Percentiles rank a stretch among this genome's conserved stretches.
Conservation (phyloP, 2,888 invertebrate genomes). For the Nymphalis c-album region DNA sequence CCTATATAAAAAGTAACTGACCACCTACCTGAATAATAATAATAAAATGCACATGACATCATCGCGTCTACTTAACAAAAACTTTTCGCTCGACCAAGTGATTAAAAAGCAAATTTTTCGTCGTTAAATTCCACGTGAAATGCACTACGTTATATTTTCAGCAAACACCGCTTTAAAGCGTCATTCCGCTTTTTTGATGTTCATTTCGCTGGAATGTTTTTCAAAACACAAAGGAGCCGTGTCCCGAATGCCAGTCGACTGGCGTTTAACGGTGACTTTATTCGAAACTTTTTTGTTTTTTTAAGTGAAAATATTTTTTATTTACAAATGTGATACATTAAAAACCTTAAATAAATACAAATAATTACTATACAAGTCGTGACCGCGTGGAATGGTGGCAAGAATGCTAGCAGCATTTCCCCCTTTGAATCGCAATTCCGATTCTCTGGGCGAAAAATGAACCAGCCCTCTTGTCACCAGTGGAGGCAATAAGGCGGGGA, state of each 20-base stretch:
- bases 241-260: not conserved
- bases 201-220: constrained; percentile 33
- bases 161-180: constrained; percentile 1
- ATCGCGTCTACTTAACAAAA: not conserved
- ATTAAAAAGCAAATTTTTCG: constrained; percentile 9
- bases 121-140: constrained; percentile 9
- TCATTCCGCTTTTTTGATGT: constrained; percentile 23
- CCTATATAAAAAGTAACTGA: not conserved
- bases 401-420: too few relatives aligned
- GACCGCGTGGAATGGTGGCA: too few relatives aligned
- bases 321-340: too few relatives aligned
- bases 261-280: not conserved
- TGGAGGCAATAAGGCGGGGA: too few relatives aligned
- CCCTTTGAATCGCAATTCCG: too few relatives aligned
- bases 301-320: too few relatives aligned
- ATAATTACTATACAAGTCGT: too few relatives aligned
- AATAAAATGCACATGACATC: not conserved
- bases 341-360: too few relatives aligned
- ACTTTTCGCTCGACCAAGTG: constrained; percentile 5
- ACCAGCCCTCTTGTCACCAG: too few relatives aligned
- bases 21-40: not conserved
- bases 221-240: constrained; percentile 6
- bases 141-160: constrained; percentile 9
- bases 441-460: too few relatives aligned
- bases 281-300: not conserved